Evolutionary conservation across 2,888 invertebrate genomes (phyloP).

Genomic region (Erpobdella octoculata): DNA sequence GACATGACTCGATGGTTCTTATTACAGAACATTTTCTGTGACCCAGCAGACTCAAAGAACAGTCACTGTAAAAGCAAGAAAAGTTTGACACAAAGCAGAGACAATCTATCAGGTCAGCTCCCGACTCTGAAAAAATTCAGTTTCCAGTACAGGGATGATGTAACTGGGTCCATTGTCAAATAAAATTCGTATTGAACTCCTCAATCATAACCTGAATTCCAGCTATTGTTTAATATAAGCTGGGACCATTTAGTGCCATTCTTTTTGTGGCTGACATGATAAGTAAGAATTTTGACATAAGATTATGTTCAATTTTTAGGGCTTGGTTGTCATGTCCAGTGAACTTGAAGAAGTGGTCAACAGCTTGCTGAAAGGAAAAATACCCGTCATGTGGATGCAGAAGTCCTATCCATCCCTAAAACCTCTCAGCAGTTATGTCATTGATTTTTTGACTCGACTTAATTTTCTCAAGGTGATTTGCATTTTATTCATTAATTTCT

Average conservation of each 20-base stretch:
- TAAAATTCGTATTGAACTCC: too few species aligned
- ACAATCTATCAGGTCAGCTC: too few species aligned
- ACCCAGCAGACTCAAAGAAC: too few species aligned
- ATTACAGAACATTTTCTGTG: too few species aligned
- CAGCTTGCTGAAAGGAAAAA: conserved; percentile 69
- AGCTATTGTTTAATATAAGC: not conserved
- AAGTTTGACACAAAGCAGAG: too few species aligned
- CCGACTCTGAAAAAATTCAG: too few species aligned
- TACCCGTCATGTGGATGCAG: conserved; percentile 56
- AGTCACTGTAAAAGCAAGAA: too few species aligned
- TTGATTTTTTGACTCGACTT: conserved; percentile 52
- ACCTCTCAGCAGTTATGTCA: conserved; percentile 53
- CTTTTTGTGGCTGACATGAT: not conserved
- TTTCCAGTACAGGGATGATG: too few species aligned
- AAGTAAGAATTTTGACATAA: not conserved
- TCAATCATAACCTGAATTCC: not conserved
- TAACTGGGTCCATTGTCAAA: too few species aligned
- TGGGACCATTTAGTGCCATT: not conserved
- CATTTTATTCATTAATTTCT: not conserved
- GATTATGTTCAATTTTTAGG: conserved; percentile 53
- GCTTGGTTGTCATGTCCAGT: conserved; percentile 75
- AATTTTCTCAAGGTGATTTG: conserved; percentile 59
- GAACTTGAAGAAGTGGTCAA: conserved; percentile 76
- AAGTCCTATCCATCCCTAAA: conserved; percentile 54
- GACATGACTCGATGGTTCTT: too few species aligned